Percentiles rank a stretch among this genome's conserved stretches.
Evolutionary conservation across 2,113 vertebrate genomes (phyloP).

Genomic region (Callorhinus ursinus): DNA sequence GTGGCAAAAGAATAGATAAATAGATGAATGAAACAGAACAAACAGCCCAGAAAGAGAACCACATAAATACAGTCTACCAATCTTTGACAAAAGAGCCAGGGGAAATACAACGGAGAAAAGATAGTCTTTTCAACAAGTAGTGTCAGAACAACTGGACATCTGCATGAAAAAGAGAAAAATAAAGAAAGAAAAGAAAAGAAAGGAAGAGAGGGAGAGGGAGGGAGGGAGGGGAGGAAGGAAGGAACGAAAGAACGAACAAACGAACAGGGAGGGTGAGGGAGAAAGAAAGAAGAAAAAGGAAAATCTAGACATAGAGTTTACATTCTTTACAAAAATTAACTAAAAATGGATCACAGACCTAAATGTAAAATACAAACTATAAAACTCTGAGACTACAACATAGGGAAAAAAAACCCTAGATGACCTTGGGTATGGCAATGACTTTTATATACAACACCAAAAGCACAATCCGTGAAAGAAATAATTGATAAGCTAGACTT

Average conservation of each 20-base stretch:
- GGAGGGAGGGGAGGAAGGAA: not conserved
- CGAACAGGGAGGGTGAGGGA: too few species aligned
- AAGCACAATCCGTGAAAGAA: not conserved
- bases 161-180: not conserved
- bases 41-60: not conserved
- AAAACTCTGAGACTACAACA: not conserved
- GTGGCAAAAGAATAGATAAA: not conserved
- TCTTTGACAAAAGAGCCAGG: not conserved
- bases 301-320: not conserved
- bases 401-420: not conserved
- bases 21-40: not conserved
- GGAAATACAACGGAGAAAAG: not conserved
- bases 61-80: not conserved
- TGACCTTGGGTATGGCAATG: not conserved
- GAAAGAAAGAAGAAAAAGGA: not conserved
- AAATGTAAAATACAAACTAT: not conserved
- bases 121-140: not conserved
- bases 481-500: not conserved
- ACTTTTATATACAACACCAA: not conserved
- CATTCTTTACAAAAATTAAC: not conserved
- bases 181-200: not conserved
- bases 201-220: too few species aligned
- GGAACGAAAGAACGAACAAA: not conserved
- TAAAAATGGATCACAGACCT: not conserved
- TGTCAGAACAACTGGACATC: not conserved